Conservation (phyloP, 2,888 invertebrate genomes). For the Ophioninae sp. region DNA sequence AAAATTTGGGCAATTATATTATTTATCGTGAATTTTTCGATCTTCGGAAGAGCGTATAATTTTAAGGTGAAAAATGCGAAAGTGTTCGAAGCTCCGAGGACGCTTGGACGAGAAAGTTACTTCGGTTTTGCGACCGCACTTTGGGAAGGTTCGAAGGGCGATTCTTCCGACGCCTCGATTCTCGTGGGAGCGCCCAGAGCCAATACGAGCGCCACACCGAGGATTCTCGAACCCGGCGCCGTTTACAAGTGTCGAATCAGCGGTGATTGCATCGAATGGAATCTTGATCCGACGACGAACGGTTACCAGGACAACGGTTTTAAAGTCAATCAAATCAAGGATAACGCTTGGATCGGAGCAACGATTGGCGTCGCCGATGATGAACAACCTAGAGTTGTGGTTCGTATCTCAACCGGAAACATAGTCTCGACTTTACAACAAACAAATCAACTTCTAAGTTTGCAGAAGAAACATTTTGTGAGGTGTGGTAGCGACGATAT, state of each 20-base stretch:
- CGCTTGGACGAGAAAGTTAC: constrained; percentile 67
- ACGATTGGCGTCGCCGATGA: constrained; percentile 77
- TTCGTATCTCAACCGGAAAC: constrained; percentile 65
- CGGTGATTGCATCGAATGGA: constrained; percentile 68
- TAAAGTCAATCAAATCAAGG: constrained; percentile 55
- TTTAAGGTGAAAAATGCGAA: constrained; percentile 53
- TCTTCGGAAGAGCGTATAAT: constrained; percentile 23
- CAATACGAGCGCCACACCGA: constrained; percentile 59
- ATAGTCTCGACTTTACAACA: not conserved
- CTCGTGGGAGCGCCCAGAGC: constrained; percentile 76
- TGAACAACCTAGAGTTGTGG: constrained; percentile 69
- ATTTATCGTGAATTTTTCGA: not conserved
- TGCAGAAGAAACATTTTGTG: not conserved
- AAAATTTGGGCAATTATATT: not conserved
- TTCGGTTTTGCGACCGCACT: constrained; percentile 75
- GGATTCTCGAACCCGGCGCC: constrained; percentile 71
- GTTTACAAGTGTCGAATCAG: constrained; percentile 73
- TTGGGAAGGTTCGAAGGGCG: constrained; percentile 58
- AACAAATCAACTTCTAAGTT: not conserved
- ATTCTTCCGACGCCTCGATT: constrained; percentile 64
- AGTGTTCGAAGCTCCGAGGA: constrained; percentile 71
- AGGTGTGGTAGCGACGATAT: too few relatives aligned
- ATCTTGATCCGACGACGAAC: constrained; percentile 45
- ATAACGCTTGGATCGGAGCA: constrained; percentile 78
- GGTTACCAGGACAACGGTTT: constrained; percentile 10